Percentiles rank a stretch among this genome's conserved stretches.
Conservation (phyloP, 1,140 invertebrate species). For the Oncopodura yosiiana region DNA sequence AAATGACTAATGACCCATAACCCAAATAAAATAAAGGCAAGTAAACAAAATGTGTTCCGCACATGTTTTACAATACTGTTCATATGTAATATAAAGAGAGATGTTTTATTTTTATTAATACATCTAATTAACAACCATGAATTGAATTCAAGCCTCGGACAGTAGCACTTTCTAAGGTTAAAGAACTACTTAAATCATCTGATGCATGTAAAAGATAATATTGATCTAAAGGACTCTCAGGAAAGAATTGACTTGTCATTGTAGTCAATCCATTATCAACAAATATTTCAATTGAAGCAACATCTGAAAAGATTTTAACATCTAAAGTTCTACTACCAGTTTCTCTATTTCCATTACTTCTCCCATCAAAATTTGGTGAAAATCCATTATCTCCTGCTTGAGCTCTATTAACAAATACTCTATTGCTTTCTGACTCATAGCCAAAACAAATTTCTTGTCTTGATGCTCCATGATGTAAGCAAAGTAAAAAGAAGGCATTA, state of each 20-base stretch:
- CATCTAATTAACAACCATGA: constrained; percentile 11
- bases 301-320: constrained; percentile 14
- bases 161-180: not conserved
- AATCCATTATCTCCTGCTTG: constrained; percentile 13
- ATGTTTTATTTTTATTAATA: too few species aligned
- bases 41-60: too few species aligned
- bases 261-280: constrained; percentile 21
- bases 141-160: constrained; percentile 16
- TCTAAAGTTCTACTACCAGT: not conserved
- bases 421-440: constrained; percentile 5
- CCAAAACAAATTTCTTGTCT: constrained; percentile 26
- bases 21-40: too few species aligned
- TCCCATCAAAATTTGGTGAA: not conserved
- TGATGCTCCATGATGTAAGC: constrained; percentile 12
- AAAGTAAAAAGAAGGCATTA: constrained; percentile 7
- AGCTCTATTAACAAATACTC: constrained; percentile 18
- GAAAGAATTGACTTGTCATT: constrained; percentile 23
- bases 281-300: constrained; percentile 22
- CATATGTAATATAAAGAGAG: too few species aligned
- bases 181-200: not conserved
- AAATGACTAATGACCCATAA: too few species aligned
- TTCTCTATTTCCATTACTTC: constrained; percentile 6
- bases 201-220: constrained; percentile 11
- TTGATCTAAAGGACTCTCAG: constrained; percentile 6
- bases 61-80: too few species aligned